phyloP scores from a whole-genome alignment of 2,797 vertebrate genomes.

The Vespertilio murinus region DNA sequence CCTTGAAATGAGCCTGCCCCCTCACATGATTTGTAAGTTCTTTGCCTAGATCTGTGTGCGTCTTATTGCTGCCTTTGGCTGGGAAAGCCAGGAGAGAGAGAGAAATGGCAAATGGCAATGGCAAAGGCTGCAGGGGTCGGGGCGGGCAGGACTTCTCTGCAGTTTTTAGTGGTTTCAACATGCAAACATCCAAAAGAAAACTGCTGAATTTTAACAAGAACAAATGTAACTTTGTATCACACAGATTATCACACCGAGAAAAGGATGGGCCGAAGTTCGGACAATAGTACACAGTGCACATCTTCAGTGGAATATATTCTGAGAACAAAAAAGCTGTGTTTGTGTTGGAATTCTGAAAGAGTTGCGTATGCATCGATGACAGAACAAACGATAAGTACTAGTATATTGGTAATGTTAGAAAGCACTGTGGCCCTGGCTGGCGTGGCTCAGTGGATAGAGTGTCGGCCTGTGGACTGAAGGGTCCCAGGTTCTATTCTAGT shows the following conservation, averaged over 20 bases:
- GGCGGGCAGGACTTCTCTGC: background rate
- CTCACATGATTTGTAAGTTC: background rate
- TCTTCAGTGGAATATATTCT: background rate
- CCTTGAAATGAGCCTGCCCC: background rate
- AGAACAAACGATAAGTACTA: background rate
- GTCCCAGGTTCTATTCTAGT: no score
- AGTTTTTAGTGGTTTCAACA: slow-evolving; percentile 1
- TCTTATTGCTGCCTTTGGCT: background rate
- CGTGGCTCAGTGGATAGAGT: no score
- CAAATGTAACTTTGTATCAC: background rate
- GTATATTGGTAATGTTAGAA: background rate
- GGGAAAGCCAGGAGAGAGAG: background rate
- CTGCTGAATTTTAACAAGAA: background rate
- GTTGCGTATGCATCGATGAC: background rate
- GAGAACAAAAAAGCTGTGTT: background rate
- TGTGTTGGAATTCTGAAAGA: background rate
- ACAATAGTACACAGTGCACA: background rate
- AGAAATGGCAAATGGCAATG: background rate
- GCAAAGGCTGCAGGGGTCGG: background rate
- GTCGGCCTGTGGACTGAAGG: no score
- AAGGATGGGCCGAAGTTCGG: background rate
- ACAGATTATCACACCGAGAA: background rate
- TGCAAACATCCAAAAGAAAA: background rate
- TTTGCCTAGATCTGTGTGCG: background rate
- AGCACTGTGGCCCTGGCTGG: no score